Conservation (phyloP, 1,140 invertebrate species). For the Wasmannia auropunctata region DNA sequence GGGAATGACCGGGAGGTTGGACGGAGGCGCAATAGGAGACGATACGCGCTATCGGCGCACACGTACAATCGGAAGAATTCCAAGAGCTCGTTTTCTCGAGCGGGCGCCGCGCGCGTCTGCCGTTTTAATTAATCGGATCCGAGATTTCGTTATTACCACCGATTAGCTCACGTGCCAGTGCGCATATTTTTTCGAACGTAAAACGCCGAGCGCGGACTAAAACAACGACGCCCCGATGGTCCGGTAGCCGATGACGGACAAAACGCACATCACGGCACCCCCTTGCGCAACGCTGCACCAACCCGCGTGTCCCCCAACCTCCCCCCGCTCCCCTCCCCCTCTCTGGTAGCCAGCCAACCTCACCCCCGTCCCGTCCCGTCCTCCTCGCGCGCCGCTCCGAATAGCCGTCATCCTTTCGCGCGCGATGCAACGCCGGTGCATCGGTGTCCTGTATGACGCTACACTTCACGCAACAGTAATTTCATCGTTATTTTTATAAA, state of each 20-base stretch:
- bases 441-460: conserved; percentile 78
- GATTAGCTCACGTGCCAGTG: conserved; percentile 80
- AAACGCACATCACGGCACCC: conserved; percentile 77
- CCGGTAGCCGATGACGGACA: conserved; percentile 82
- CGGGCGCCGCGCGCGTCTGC: conserved; percentile 50
- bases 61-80: conserved; percentile 55
- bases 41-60: conserved; percentile 23
- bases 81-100: conserved; percentile 71
- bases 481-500: conserved; percentile 86
- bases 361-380: background rate
- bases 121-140: conserved; percentile 78
- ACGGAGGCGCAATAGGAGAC: conserved; percentile 16
- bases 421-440: conserved; percentile 74
- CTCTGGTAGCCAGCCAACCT: background rate
- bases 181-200: conserved; percentile 83
- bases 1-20: background rate
- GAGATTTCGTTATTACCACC: conserved; percentile 78
- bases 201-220: conserved; percentile 77
- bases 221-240: conserved; percentile 75
- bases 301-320: conserved; percentile 28
- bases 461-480: conserved; percentile 85
- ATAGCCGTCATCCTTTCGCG: conserved; percentile 72
- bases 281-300: conserved; percentile 56
- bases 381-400: conserved; percentile 35
- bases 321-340: background rate